These are phyloP conservation scores for Limanda limanda DNA, from an alignment of 2,113 vertebrate genomes.

Conservation along the genomic window DNA sequence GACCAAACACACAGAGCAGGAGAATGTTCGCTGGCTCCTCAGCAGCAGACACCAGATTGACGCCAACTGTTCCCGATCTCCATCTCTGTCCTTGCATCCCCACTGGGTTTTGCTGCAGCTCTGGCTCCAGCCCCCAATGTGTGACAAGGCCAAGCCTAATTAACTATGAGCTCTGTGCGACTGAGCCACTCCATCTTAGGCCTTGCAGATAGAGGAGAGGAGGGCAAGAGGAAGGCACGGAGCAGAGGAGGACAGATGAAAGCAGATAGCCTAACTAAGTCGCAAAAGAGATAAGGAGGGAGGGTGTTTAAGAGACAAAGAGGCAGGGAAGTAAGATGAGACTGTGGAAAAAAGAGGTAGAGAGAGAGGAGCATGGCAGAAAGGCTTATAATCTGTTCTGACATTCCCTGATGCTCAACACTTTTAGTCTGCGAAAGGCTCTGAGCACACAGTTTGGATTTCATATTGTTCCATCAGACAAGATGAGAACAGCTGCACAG, in stretches of 20 bases:
- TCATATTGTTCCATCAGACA: slow-evolving; percentile 69
- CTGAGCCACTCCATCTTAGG: slow-evolving; percentile 69
- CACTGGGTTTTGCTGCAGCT: slow-evolving; percentile 66
- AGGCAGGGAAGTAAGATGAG: slow-evolving; percentile 22
- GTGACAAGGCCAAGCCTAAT: slow-evolving; percentile 79
- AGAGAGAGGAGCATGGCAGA: slow-evolving; percentile 15
- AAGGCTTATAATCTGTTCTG: slow-evolving; percentile 73
- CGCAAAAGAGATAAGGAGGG: slow-evolving; percentile 56
- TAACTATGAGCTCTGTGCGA: slow-evolving; percentile 74
- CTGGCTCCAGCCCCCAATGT: slow-evolving; percentile 62
- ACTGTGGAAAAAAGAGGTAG: background rate
- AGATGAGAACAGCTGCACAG: slow-evolving; percentile 52
- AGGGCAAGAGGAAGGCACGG: slow-evolving; percentile 31
- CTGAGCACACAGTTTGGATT: slow-evolving; percentile 69
- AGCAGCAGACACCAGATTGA: slow-evolving; percentile 53
- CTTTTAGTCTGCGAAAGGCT: slow-evolving; percentile 60
- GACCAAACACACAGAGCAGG: slow-evolving; percentile 11
- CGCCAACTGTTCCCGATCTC: slow-evolving; percentile 65
- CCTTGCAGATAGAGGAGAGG: slow-evolving; percentile 50
- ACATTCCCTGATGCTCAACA: slow-evolving; percentile 65
- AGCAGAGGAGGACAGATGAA: slow-evolving; percentile 58
- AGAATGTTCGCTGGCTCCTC: slow-evolving; percentile 32
- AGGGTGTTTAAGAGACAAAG: slow-evolving; percentile 33
- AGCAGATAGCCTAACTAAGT: slow-evolving; percentile 63
- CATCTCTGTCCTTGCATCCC: slow-evolving; percentile 66